A percentile compares a stretch with the other conserved stretches of the same genome.
phyloP scores from a whole-genome alignment of 2,797 vertebrate genomes.

The Sebastes cheni region DNA sequence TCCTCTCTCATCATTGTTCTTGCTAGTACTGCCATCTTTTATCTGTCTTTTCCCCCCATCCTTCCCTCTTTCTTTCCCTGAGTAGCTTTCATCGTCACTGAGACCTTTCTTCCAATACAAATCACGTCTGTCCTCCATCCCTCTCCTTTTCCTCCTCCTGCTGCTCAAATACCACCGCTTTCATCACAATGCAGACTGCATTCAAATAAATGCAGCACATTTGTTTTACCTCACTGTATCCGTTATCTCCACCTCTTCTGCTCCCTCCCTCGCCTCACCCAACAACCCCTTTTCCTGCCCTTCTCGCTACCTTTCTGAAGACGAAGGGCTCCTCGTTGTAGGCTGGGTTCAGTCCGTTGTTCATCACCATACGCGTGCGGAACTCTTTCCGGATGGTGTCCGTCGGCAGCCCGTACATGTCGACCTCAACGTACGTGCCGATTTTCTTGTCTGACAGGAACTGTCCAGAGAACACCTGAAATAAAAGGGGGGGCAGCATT shows the following conservation, averaged over 20 bases:
- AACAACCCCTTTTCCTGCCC: background rate
- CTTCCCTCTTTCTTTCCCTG: background rate
- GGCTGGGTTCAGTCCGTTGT: conserved; percentile 97
- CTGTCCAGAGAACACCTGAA: conserved; percentile 96
- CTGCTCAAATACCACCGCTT: background rate
- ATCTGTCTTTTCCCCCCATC: background rate
- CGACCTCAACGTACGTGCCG: conserved; percentile 96
- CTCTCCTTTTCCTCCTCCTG: background rate
- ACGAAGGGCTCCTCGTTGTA: conserved; percentile 99
- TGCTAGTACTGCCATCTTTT: background rate
- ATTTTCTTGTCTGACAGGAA: conserved; percentile 99
- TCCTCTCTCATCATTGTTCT: background rate
- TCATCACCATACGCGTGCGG: conserved; percentile 98
- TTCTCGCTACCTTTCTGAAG: conserved; percentile 91
- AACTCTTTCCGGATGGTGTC: conserved; percentile 99
- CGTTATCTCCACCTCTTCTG: background rate
- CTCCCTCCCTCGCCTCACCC: background rate
- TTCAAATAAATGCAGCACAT: background rate
- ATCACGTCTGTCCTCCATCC: background rate
- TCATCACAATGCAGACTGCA: background rate
- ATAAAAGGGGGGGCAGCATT: background rate
- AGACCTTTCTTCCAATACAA: background rate
- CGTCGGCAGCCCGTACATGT: conserved; percentile 97
- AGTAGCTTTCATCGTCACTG: background rate
- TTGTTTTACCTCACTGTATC: background rate